Conservation (phyloP, 2,797 vertebrate genomes). For the Danio jaintianensis region DNA sequence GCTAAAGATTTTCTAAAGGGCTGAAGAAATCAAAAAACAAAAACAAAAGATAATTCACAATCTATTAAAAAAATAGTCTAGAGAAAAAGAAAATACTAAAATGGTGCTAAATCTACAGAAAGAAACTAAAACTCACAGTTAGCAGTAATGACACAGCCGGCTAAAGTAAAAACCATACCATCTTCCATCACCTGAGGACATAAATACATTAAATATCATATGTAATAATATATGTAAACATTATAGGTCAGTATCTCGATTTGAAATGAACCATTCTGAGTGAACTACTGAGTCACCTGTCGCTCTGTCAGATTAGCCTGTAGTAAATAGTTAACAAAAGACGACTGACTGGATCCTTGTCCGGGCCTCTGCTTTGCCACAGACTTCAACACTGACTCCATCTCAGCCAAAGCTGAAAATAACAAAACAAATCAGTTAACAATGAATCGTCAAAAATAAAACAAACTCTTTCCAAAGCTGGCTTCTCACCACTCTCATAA, state of each 20-base stretch:
- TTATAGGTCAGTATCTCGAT: background rate
- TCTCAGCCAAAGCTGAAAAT: conserved; percentile 85
- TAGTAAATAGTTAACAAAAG: conserved; percentile 88
- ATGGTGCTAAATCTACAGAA: background rate
- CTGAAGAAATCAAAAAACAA: background rate
- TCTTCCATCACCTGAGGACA: conserved; percentile 90
- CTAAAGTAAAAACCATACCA: conserved; percentile 94
- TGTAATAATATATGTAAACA: background rate
- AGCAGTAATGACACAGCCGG: conserved; percentile 91
- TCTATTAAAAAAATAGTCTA: too few species aligned
- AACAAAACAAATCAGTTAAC: background rate
- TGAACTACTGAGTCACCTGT: conserved; percentile 80
- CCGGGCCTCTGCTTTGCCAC: conserved; percentile 85
- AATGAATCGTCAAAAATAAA: background rate
- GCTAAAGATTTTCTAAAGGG: too few species aligned
- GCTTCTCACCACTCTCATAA: conserved; percentile 86
- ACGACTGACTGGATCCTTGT: conserved; percentile 72
- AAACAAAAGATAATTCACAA: background rate
- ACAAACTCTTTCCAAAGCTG: background rate
- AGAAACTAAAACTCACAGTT: conserved; percentile 84
- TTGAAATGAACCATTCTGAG: background rate
- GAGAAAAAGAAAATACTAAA: background rate
- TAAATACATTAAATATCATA: background rate
- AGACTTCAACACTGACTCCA: conserved; percentile 88
- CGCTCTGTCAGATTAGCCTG: conserved; percentile 89